phyloP scores from a whole-genome alignment of 2,113 vertebrate species.

The Indicator maculatus region DNA sequence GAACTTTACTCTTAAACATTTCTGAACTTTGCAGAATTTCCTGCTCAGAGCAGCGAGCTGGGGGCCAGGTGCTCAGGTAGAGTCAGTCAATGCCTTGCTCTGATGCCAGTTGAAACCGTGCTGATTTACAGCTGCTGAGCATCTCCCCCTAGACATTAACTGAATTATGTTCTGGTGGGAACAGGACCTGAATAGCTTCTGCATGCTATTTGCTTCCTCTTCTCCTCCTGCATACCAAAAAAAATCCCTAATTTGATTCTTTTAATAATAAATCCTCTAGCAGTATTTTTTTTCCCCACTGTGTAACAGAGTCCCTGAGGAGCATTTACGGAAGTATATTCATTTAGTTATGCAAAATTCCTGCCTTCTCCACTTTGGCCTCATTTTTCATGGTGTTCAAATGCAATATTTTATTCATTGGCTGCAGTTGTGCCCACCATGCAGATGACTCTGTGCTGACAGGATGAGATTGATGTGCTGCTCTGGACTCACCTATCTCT shows the following conservation, averaged over 20 bases:
- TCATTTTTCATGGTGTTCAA: constrained; percentile 20
- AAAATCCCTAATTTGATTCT: neutral
- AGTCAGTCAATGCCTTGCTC: neutral
- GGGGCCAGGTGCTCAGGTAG: neutral
- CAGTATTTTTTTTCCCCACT: neutral
- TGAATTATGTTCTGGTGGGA: neutral
- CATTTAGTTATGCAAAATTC: constrained; percentile 24
- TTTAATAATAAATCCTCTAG: neutral
- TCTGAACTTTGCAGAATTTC: neutral
- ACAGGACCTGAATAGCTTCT: neutral
- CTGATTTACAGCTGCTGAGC: neutral
- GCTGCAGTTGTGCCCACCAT: neutral
- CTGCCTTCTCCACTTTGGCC: neutral
- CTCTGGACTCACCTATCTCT: constrained; percentile 5
- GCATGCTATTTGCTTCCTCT: neutral
- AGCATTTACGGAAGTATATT: neutral
- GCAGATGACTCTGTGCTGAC: neutral
- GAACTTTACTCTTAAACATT: neutral
- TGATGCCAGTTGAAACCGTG: neutral
- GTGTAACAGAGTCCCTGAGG: neutral
- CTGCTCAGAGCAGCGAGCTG: neutral
- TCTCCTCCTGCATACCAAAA: neutral
- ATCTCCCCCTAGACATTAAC: neutral
- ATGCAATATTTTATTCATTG: constrained; percentile 57
- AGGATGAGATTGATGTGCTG: constrained; percentile 47